Evolutionary conservation across 2,113 vertebrate genomes (phyloP), one percentile per base, ranked within the genome.

Genomic region (Parotia lawesii): DNA sequence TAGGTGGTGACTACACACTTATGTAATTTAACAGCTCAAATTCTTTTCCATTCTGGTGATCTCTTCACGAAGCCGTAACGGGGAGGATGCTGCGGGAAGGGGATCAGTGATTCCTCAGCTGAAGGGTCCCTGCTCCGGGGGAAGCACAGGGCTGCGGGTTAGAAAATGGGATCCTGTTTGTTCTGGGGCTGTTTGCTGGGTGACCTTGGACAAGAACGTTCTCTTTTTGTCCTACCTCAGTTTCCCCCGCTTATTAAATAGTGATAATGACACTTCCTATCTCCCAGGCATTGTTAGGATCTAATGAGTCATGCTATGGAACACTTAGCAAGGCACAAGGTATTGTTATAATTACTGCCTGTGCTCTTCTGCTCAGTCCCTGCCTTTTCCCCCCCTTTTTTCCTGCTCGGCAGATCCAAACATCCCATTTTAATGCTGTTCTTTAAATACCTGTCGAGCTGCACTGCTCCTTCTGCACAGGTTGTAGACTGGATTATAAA

Each of bases 21-120:
- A 97, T 94, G 96, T 97, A 97, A 97, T 96, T 85, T 97, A 96
- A 90, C 95, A 97, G 94, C 93, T 95, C 91, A 47, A 88, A 95
- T 94, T 95, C 95, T 95, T 97, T 96, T 95, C 85, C 94, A 93
- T 96, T 94, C 94, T 95, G 91, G 94, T 90, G 93, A 95, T 96
- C 87, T 95, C 92, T 95, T 95, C 87, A 90, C 15, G 1, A n/a
- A 94, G 91, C 85, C 31, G 3, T 61, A 71, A 9, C 40, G 18
- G 88, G 85, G 62, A 89, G 79, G 91, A 92, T 92, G 93, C 89
- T 94, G 27, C n/a, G 14, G 77, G 56, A 53, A 60, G 86, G 80
- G 47, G 62, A 58, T 60, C 50, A 60, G 91, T 19, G 21, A 2
- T 73, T 74, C 62, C 75, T 77, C 2, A 3, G 51, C 53, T 29